phyloP scores from a whole-genome alignment of 2,113 vertebrate species.

The Spermophilus dauricus region DNA sequence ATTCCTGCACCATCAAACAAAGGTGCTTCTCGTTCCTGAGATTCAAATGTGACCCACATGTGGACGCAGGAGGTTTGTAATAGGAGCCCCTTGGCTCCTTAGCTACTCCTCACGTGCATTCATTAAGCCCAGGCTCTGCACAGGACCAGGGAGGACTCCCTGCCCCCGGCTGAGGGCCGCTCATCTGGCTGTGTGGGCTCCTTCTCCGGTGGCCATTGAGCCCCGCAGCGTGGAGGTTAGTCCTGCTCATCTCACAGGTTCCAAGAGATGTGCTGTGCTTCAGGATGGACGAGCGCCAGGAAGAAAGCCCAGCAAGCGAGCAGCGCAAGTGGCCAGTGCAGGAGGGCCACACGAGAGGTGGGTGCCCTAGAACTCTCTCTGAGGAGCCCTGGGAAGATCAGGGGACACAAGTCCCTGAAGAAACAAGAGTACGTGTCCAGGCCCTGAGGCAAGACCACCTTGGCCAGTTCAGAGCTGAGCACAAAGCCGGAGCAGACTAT shows the following conservation, averaged over 20 bases:
- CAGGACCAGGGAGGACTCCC: fast-evolving
- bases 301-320: fast-evolving
- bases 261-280: neutral
- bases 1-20: neutral
- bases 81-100: neutral
- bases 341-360: no score
- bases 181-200: fast-evolving
- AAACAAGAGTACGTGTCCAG: no score
- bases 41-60: neutral
- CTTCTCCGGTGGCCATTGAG: fast-evolving
- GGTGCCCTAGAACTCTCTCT: neutral
- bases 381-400: neutral
- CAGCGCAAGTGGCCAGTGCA: fast-evolving
- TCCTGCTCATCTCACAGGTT: no score
- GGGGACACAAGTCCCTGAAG: fast-evolving
- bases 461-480: neutral
- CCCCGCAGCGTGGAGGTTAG: fast-evolving
- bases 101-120: neutral
- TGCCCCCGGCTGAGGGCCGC: fast-evolving
- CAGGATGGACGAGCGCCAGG: neutral
- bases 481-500: fast-evolving
- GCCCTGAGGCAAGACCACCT: fast-evolving
- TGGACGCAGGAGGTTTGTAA: neutral
- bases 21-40: neutral
- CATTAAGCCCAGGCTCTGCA: neutral